Base-by-base conservation (phyloP, 2,888 invertebrate genomes). In the Bursaphelenchus okinawaensis region DNA sequence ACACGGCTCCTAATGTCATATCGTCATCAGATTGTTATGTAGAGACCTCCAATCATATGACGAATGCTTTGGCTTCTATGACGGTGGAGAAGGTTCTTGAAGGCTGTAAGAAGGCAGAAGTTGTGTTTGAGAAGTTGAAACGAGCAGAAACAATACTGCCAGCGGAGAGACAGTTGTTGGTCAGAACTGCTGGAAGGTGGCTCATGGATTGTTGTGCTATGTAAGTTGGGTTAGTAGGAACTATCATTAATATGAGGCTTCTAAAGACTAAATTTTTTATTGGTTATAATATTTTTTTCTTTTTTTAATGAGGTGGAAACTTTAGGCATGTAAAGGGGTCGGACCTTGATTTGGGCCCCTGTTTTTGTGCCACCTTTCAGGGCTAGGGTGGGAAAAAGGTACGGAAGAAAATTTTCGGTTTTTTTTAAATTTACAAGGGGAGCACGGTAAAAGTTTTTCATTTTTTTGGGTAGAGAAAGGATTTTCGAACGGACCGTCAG, bases 161-260 rank as follows among this genome's bases (percentile, higher is more conserved):
- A n/a, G 52, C 23, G 16, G 60, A 59, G 19, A 31, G 60, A 20
- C 60, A 59, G 6, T 50, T 50, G n/a, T 29, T 59, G 29, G 60
- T 59, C 1, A 31, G 60, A 20, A 52, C 52, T n/a, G 60, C 60
- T 8, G 60, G 60, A 1, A 31, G 60, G 16, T 59, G 60, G 60
- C 51, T 59, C 16, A 59, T 59, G 60, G 60, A 59, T 22, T 20
- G 23, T 19, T 59, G 51, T 40, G 40, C 52, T 12, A 20, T 16
- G 57, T 56, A 26, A 56, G 57, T 56, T 56, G 8, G 22, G 8
- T n/a, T n/a, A n/a, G n/a, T n/a, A n/a, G n/a, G n/a, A n/a, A n/a
- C n/a, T n/a, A n/a, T n/a, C n/a, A n/a, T n/a, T n/a, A n/a, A n/a
- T n/a, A n/a, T n/a, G n/a, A n/a, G n/a, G n/a, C n/a, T n/a, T n/a